Base-by-base conservation (phyloP, 2,888 invertebrate species). In the Timandra comae region DNA sequence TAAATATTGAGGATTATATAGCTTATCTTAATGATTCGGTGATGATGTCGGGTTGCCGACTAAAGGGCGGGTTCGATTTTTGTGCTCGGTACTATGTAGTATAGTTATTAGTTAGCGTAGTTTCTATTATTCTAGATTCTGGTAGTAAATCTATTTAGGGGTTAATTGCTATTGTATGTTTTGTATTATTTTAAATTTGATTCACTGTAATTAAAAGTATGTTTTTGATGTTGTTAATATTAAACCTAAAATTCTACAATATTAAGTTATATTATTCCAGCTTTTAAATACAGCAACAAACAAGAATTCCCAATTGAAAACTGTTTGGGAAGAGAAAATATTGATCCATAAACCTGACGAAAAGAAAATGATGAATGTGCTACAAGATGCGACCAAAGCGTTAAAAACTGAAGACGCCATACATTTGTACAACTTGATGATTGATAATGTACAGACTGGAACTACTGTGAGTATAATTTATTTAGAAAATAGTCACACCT, bases 261-360 rank as follows among this genome's bases (percentile, higher is more conserved):
- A n/a, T n/a, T n/a, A n/a, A 8, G n/a, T 22, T 22, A 22, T 22
- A 7, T 31, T 23, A 34, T 40, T 65, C 60, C 47, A 86, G 86
- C 64, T 85, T 27, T 45, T 85, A 30, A 64, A 84, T 38, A 38
- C 53, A 25, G 78, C 75, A 11, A 35, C 63, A 12, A 53, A 51
- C 29, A 74, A 51, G 33, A 71, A 72, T 42, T 69, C 74, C 8
- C 60, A 63, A 38, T 49, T 60, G 2, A 60, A 38, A 42, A 54
- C 53, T 42, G 41, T 79, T 12, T 85, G 85, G 85, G 64, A 71
- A 52, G 73, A 82, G 43, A 77, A 75, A 33, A 38, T 85, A 2
- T 36, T 64, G 22, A 41, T 78, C 1, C 56, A 47, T 39, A 73
- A 68, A 45, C 46, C 55, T n/a, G 55, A 85, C 61, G 80, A 79